phyloP scores from a whole-genome alignment of 2,888 invertebrate species.

The Cheilosia urbana region DNA sequence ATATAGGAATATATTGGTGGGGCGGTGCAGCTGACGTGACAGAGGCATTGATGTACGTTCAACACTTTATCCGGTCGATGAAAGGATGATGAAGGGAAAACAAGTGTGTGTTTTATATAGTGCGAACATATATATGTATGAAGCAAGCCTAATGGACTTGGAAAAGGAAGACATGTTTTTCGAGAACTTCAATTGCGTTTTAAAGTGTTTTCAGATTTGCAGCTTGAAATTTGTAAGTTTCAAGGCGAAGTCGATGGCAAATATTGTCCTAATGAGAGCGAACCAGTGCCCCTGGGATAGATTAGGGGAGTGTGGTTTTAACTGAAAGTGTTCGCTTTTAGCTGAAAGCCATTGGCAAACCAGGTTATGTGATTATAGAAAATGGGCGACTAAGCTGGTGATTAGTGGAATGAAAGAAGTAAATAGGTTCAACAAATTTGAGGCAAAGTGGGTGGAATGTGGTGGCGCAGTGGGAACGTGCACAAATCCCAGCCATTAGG shows the following conservation, averaged over 20 bases:
- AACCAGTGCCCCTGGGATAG: neutral
- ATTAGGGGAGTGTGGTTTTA: neutral
- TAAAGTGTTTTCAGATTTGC: conserved; percentile 52
- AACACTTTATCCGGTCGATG: conserved; percentile 65
- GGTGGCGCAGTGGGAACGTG: no score
- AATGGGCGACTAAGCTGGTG: no score
- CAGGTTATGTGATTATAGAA: no score
- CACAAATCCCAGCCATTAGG: no score
- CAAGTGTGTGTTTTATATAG: neutral
- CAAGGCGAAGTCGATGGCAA: neutral
- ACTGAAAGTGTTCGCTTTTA: neutral
- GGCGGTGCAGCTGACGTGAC: conserved; percentile 14
- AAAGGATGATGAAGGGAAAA: conserved; percentile 34
- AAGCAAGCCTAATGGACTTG: conserved; percentile 63
- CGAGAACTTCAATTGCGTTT: conserved; percentile 56
- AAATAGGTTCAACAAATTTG: no score
- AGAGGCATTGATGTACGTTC: conserved; percentile 64
- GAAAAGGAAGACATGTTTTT: conserved; percentile 48
- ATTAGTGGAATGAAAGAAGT: no score
- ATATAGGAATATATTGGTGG: conserved; percentile 2
- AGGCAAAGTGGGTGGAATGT: no score
- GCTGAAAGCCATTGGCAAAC: no score
- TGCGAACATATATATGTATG: neutral
- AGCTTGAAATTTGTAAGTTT: conserved; percentile 21
- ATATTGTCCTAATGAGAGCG: conserved; percentile 3